Conservation (phyloP, 2,797 vertebrate genomes). For the Pantherophis alleghaniensis region DNA sequence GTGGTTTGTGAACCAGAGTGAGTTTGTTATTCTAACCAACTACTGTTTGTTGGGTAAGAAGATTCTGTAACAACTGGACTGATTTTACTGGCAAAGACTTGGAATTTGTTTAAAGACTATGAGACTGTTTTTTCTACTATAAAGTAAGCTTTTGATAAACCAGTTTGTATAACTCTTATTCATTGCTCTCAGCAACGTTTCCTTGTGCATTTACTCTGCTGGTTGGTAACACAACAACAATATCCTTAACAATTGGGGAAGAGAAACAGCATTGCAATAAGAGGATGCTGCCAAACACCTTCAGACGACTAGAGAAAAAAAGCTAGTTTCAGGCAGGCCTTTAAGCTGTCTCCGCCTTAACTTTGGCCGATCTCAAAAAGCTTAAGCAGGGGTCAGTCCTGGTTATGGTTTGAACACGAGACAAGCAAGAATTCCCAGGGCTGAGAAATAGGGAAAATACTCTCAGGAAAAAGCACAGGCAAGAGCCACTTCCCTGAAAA, state of each 20-base stretch:
- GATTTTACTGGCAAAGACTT: too few relatives aligned
- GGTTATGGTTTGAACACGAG: background rate
- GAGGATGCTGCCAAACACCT: constrained; percentile 64
- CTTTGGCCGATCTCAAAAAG: background rate
- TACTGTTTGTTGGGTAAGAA: too few relatives aligned
- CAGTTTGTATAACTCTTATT: too few relatives aligned
- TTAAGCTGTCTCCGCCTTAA: constrained; percentile 59
- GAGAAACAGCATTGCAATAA: constrained; percentile 67
- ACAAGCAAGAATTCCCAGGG: background rate
- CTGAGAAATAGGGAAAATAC: background rate
- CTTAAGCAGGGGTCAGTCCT: background rate
- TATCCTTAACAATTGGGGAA: constrained; percentile 8
- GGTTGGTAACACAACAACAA: too few relatives aligned
- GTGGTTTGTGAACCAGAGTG: too few relatives aligned
- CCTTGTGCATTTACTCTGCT: too few relatives aligned
- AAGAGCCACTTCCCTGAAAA: background rate
- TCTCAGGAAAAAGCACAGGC: background rate
- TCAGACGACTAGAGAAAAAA: constrained; percentile 60
- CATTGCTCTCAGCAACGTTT: too few relatives aligned
- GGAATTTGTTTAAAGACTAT: too few relatives aligned
- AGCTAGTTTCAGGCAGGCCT: constrained; percentile 63
- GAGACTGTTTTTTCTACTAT: too few relatives aligned
- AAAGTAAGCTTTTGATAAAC: too few relatives aligned
- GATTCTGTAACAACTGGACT: too few relatives aligned
- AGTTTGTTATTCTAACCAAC: too few relatives aligned